Evolutionary conservation across 2,797 vertebrate genomes (phyloP), one percentile per base, ranked within the genome.

Genomic region (Calcarius lapponicus): DNA sequence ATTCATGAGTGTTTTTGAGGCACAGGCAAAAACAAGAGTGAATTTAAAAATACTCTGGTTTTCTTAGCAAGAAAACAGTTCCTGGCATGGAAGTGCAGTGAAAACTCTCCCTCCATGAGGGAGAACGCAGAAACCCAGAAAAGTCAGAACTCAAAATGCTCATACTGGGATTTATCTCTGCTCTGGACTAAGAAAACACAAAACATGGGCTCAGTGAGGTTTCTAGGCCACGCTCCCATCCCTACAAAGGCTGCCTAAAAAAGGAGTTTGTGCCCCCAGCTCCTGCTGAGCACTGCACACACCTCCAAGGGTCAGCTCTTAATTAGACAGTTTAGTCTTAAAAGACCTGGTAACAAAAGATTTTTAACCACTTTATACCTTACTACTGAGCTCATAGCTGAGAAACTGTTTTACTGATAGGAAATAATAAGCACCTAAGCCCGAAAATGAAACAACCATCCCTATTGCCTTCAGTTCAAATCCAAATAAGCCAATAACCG

Each of bases 1-100:
- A 60, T n/a, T 93, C 69, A 38, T 17, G 28, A 66, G n/a, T 20
- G n/a, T 51, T 81, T 80, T 69, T 81, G 74, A 81, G 73, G 69
- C 71, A 86, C 40, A 40, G 82, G n/a, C 54, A 17, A 60, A 85
- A 85, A 67, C 19, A 76, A 76, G 47, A 73, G 57, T 50, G 6
- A 10, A 18, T 92, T 86, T 67, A 60, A 80, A 84, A 83, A 73
- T 9, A 11, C 21, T 17, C 34, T 60, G n/a, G 8, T 74, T 87
- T 80, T 61, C 40, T 29, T 3, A 42, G 48, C 50, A 57, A 78
- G 53, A 53, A 88, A 78, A 65, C 15, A 50, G 65, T 43, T 95
- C 50, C 71, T 36, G 76, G 43, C 12, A 2, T 25, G 50, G 38
- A 48, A 21, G 47, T 56, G 56, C 43, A 64, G 57, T 15, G 12